Evolutionary conservation across 2,888 invertebrate genomes (phyloP).

Genomic region (Leptinotarsa juncta): DNA sequence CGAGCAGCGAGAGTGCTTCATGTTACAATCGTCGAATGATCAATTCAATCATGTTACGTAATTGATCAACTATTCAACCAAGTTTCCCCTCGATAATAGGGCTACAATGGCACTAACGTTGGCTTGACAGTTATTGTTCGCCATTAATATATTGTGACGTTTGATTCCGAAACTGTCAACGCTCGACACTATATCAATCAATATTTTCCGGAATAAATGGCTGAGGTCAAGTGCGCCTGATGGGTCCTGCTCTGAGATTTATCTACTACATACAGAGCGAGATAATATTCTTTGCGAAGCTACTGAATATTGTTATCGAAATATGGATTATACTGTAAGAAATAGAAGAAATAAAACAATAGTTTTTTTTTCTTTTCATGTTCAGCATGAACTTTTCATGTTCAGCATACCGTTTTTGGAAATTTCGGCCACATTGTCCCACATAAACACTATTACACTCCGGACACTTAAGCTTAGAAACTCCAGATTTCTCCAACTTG

Average conservation of each 20-base stretch:
- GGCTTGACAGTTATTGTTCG: slow-evolving; percentile 35
- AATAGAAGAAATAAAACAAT: too few relatives aligned
- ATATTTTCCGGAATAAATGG: slow-evolving; percentile 31
- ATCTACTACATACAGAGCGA: slow-evolving; percentile 23
- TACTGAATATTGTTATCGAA: not conserved
- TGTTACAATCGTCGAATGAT: slow-evolving; percentile 21
- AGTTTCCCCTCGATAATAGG: slow-evolving; percentile 33
- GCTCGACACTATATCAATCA: slow-evolving; percentile 40
- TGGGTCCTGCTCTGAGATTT: slow-evolving; percentile 36
- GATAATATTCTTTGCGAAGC: not conserved
- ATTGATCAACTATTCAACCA: slow-evolving; percentile 31
- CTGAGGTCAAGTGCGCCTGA: slow-evolving; percentile 34
- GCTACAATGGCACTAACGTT: slow-evolving; percentile 31
- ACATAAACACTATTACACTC: too few relatives aligned
- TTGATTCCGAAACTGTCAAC: slow-evolving; percentile 31
- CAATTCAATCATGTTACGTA: slow-evolving; percentile 21
- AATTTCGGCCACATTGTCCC: too few relatives aligned
- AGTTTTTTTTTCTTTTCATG: too few relatives aligned
- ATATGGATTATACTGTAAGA: not conserved
- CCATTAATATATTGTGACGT: slow-evolving; percentile 37
- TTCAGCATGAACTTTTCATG: too few relatives aligned
- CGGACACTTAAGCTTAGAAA: too few relatives aligned
- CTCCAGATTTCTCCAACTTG: too few relatives aligned
- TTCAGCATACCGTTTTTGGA: too few relatives aligned
- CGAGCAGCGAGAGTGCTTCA: not conserved